Conservation (phyloP, 2,797 vertebrate species). For the Rhabdophis nuchalis region DNA sequence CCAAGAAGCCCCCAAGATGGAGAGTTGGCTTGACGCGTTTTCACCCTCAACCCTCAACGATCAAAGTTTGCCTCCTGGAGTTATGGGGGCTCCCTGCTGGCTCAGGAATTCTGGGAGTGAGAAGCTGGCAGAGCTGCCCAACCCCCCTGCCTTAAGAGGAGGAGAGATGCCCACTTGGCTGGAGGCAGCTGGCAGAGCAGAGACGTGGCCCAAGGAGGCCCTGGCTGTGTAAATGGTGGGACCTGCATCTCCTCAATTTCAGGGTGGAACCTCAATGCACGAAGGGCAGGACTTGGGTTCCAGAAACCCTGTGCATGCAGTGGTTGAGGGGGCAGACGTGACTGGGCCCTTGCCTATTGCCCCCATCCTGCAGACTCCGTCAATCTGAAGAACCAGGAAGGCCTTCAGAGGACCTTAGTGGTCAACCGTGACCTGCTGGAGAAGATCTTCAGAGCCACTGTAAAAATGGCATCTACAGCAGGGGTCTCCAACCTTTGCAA, state of each 20-base stretch:
- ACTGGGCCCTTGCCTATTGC: neutral
- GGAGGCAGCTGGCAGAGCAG: neutral
- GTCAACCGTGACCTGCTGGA: neutral
- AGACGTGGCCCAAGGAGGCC: neutral
- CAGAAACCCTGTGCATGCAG: neutral
- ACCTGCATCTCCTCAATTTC: constrained; percentile 1
- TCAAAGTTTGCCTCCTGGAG: too few species aligned
- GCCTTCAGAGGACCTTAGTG: neutral
- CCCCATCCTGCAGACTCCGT: neutral
- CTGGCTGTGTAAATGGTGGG: neutral
- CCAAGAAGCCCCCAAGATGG: too few species aligned
- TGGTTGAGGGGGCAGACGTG: rapidly evolving
- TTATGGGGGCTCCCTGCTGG: too few species aligned
- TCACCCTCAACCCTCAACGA: too few species aligned
- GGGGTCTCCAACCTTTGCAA: too few species aligned
- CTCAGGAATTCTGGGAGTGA: too few species aligned
- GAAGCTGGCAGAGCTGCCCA: too few species aligned
- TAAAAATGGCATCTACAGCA: neutral
- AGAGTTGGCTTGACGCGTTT: too few species aligned
- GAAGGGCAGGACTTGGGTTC: neutral
- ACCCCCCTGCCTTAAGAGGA: neutral
- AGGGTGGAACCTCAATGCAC: neutral
- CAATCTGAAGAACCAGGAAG: too few species aligned
- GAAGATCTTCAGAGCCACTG: too few species aligned
- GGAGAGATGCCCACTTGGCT: neutral